Evolutionary conservation across 2,113 vertebrate genomes (phyloP).

Genomic region (Percopsis transmontana): DNA sequence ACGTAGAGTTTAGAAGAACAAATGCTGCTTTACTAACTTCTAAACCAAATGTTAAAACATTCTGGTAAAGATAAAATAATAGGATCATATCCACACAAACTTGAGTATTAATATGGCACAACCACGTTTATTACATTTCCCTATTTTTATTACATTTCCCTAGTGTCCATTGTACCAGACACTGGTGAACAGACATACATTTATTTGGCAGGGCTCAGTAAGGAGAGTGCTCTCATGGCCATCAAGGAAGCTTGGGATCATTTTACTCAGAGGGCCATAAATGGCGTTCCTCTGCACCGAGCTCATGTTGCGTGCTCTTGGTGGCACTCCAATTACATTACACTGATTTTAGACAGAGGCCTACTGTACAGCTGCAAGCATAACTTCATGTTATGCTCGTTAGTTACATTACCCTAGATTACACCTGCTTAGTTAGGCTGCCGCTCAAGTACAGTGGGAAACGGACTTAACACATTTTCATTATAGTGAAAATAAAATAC

Average conservation of each 20-base stretch:
- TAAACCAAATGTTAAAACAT: too few species aligned
- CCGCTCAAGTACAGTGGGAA: too few species aligned
- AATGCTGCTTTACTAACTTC: too few species aligned
- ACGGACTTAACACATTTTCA: too few species aligned
- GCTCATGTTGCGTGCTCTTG: conserved; percentile 59
- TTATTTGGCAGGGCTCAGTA: conserved; percentile 44
- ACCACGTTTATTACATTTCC: not conserved
- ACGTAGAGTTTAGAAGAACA: not conserved
- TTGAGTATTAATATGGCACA: too few species aligned
- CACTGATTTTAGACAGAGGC: conserved; percentile 1
- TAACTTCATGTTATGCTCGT: not conserved
- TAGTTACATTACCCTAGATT: too few species aligned
- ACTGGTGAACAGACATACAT: conserved; percentile 47
- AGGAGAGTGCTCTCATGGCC: conserved; percentile 20
- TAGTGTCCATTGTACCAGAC: conserved; percentile 19
- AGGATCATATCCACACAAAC: too few species aligned
- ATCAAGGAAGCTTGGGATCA: conserved; percentile 32
- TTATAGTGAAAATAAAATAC: not conserved
- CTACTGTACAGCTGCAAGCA: not conserved
- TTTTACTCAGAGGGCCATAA: conserved; percentile 45
- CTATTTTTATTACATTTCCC: not conserved
- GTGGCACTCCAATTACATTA: conserved; percentile 48
- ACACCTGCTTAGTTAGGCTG: too few species aligned
- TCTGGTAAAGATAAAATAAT: too few species aligned
- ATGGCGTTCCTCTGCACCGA: conserved; percentile 32